A percentile compares a stretch with the other conserved stretches of the same genome.
phyloP scores from a whole-genome alignment of 2,888 invertebrate genomes.

The Pharmacophagus antenor region DNA sequence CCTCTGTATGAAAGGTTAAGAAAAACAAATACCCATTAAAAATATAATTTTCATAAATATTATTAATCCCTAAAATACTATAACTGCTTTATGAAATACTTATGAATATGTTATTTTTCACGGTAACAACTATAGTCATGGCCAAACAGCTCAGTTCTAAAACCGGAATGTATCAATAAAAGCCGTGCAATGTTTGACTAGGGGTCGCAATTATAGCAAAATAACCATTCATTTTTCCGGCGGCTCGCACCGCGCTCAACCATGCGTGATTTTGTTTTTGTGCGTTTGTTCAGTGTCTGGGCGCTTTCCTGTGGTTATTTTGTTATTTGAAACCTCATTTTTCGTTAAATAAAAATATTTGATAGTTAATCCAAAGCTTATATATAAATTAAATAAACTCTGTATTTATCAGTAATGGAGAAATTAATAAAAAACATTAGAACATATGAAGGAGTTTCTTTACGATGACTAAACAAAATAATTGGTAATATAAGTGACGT shows the following conservation, averaged over 20 bases:
- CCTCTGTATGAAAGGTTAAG: too few relatives aligned
- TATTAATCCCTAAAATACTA: too few relatives aligned
- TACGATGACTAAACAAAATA: slow-evolving; percentile 36
- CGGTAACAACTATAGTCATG: slow-evolving; percentile 8
- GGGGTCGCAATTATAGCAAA: slow-evolving; percentile 67
- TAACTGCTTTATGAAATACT: not conserved
- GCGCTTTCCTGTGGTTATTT: slow-evolving; percentile 65
- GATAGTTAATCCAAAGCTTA: slow-evolving; percentile 53
- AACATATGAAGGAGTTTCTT: not conserved
- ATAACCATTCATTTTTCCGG: slow-evolving; percentile 72
- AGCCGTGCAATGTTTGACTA: slow-evolving; percentile 47
- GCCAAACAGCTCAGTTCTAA: slow-evolving; percentile 12
- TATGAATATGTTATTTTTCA: not conserved
- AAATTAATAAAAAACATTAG: not conserved
- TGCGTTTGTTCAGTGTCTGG: slow-evolving; percentile 71
- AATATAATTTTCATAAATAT: too few relatives aligned
- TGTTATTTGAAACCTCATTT: slow-evolving; percentile 64
- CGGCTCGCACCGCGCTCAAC: slow-evolving; percentile 59
- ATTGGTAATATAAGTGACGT: slow-evolving; percentile 37
- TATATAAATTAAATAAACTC: slow-evolving; percentile 38
- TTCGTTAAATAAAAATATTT: slow-evolving; percentile 60
- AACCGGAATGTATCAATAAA: slow-evolving; percentile 38
- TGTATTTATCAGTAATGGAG: not conserved
- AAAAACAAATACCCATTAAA: not conserved
- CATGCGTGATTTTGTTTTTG: slow-evolving; percentile 76